Evolutionary conservation across 2,888 invertebrate genomes (phyloP), one percentile per base, ranked within the genome.

Genomic region (Eupithecia pulchellata): DNA sequence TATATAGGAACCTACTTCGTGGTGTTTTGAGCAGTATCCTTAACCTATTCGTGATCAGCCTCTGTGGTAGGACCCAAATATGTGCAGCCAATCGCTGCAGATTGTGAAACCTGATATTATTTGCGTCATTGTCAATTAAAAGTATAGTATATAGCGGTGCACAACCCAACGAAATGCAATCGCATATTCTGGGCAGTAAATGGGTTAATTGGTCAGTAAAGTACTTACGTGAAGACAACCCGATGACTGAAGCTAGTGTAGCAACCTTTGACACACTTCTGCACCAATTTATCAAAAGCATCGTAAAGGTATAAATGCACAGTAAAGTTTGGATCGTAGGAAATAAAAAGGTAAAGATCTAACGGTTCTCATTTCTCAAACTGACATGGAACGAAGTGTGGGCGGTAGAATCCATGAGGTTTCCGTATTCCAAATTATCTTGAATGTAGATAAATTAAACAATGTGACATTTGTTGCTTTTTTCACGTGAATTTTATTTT

Each of bases 391-490:
- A 77, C 77, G 67, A 66, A 47, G 60, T 73, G 85, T 85, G 82
- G 84, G 84, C 78, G 86, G 82, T 79, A 78, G 81, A 83, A 83
- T 84, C 83, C 77, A 81, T 75, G 70, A 84, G 78, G 83, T 86
- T 87, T 85, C 84, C 85, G 85, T 86, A 86, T 86, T 83, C 68
- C 76, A 77, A 81, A 78, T 83, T 85, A 87, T 86, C 83, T 83
- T 84, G 74, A 78, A 39, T 47, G 30, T 55, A 72, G 74, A 89
- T 91, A 89, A 88, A 90, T 90, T 86, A 86, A 86, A 86, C 79
- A 78, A 81, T 85, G 82, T 88, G 86, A 89, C 89, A 79, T 88
- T 88, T 65, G 86, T 87, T 87, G 73, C 84, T 82, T 77, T 78
- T 84, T 87, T 83, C 79, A 82, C 79, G 36, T 63, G 65, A 61